Evolutionary conservation across 2,113 vertebrate species (phyloP), one percentile per base, ranked within the genome.

Genomic region (Hepsetus odoe): DNA sequence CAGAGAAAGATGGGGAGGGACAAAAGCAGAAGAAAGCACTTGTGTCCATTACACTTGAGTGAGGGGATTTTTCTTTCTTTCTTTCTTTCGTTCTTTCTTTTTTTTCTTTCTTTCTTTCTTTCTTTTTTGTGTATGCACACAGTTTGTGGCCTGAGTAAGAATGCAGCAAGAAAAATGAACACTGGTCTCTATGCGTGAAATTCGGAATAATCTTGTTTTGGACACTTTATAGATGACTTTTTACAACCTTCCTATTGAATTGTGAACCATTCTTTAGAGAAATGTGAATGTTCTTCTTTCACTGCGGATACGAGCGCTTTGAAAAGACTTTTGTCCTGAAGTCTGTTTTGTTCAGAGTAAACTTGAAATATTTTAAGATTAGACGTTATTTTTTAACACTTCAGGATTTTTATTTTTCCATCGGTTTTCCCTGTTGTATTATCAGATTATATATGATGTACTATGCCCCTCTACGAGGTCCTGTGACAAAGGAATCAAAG

Each of bases 21-120:
- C 71, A 91, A 82, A 95, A 93, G 66, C 83, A 89, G 82, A 94
- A 95, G 85, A 85, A 91, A 88, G 95, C 96, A 92, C 91, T 95
- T 90, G 93, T 95, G 84, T 94, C 95, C 81, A 94, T 97, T 81
- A 95, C 94, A 88, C 94, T 97, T 40, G 94, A 97, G 89, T 97
- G 93, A 94, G 35, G 46, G 72, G 51, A 33, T 16, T 20, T 32
- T 78, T 49, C 59, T 74, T 42, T 42, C 40, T 3, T 42, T 10
- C 13, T 7, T 2, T 42, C 13, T 10, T 49, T 2, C 9, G 9
- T 42, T 10, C 13, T 49, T 49, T 49, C 2, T 18, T 49, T 11
- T 11, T 18, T 49, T 18, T 20, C 4, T 49, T 58, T 44, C 33
- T 26, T 74, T 67, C 4, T 44, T 30, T 38, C 14, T 40, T 44